A percentile compares a stretch with the other conserved stretches of the same genome.
phyloP scores from a whole-genome alignment of 2,797 vertebrate genomes.

The Rhinogobio ventralis region DNA sequence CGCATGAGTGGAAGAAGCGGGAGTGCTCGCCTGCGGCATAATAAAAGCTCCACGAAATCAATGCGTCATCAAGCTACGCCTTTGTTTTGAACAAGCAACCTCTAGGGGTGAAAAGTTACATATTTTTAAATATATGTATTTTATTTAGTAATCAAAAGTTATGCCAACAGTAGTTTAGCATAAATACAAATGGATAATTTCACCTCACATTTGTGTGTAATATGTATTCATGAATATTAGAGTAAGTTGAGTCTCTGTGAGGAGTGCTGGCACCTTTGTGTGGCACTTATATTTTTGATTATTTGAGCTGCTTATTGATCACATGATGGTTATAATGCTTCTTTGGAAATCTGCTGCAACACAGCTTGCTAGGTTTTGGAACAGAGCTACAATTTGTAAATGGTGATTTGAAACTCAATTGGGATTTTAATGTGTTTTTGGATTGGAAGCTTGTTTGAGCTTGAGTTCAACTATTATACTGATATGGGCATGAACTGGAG shows the following conservation, averaged over 20 bases:
- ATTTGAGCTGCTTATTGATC: not conserved
- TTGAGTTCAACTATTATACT: not conserved
- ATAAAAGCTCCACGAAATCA: too few species aligned
- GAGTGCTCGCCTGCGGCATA: too few species aligned
- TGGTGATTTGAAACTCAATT: not conserved
- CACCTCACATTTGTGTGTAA: not conserved
- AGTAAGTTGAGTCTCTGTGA: too few species aligned
- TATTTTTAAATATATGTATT: not conserved
- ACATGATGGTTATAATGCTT: not conserved
- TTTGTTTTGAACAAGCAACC: too few species aligned
- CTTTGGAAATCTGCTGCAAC: not conserved
- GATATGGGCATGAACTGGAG: not conserved
- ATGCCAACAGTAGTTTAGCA: not conserved
- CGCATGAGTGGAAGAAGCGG: too few species aligned
- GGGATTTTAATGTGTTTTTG: not conserved
- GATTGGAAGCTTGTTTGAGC: not conserved
- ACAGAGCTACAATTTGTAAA: not conserved
- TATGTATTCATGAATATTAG: too few species aligned
- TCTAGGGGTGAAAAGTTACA: too few species aligned
- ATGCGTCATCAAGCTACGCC: too few species aligned
- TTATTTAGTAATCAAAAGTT: not conserved
- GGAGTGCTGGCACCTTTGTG: too few species aligned
- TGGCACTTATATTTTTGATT: not conserved
- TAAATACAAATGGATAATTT: not conserved
- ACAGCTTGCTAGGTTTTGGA: not conserved